phyloP scores from a whole-genome alignment of 2,113 vertebrate genomes.

The Puffinus mauretanicus region DNA sequence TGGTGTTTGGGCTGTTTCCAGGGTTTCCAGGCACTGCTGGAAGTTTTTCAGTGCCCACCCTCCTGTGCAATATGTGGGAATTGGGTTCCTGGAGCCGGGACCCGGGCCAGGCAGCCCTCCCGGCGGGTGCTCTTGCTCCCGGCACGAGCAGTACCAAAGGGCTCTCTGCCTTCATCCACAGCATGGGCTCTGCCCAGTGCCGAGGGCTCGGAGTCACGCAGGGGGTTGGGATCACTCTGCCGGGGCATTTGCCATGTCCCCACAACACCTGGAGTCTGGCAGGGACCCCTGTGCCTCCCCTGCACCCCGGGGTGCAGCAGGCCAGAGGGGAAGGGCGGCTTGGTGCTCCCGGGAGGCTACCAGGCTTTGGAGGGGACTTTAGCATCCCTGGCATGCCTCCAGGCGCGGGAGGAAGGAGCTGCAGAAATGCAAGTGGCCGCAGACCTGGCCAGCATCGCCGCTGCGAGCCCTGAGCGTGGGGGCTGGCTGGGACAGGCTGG shows the following conservation, averaged over 20 bases:
- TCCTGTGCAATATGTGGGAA: background rate
- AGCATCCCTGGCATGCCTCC: background rate
- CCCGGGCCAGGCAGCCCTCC: background rate
- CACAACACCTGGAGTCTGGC: background rate
- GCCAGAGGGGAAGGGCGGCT: background rate
- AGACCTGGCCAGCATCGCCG: background rate
- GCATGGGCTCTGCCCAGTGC: background rate
- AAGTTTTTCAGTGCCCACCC: background rate
- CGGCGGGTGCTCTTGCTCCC: background rate
- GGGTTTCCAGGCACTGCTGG: background rate
- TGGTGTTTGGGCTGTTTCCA: background rate
- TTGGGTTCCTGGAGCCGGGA: background rate
- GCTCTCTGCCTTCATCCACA: background rate
- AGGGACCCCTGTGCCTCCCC: accelerated
- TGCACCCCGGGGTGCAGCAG: background rate
- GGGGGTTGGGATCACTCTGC: background rate
- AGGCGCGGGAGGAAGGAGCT: background rate
- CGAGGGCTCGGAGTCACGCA: accelerated
- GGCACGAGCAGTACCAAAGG: background rate
- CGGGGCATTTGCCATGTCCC: background rate
- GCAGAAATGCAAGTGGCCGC: background rate
- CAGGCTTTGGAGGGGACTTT: background rate
- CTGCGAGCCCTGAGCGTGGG: background rate
- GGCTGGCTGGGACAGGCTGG: background rate
- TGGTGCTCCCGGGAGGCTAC: background rate